Conservation (phyloP, 2,797 vertebrate species). For the Esox masquinongy region DNA sequence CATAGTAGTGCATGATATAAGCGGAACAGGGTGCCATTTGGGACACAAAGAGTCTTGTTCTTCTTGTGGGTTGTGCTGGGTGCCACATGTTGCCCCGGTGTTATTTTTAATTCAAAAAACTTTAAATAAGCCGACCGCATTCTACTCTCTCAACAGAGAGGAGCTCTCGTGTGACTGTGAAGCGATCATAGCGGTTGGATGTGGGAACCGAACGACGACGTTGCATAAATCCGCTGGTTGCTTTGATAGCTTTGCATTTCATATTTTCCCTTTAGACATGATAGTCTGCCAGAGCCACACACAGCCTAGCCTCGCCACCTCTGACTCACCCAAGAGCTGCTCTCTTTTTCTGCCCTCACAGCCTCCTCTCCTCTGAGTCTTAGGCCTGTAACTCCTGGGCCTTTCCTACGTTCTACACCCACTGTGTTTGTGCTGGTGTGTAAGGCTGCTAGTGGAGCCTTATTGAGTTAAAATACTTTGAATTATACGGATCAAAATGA, state of each 20-base stretch:
- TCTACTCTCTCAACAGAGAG: conserved; percentile 24
- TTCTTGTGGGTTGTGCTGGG: conserved; percentile 42
- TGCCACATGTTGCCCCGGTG: conserved; percentile 60
- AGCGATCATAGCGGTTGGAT: conserved; percentile 37
- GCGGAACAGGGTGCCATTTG: background rate
- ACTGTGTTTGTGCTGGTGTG: background rate
- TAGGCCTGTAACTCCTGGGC: background rate
- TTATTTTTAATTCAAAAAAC: conserved; percentile 51
- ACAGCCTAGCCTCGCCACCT: background rate
- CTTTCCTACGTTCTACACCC: background rate
- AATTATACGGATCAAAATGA: background rate
- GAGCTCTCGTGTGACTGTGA: conserved; percentile 36
- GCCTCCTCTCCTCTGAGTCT: background rate
- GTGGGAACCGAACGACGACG: conserved; percentile 28
- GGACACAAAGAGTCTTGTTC: conserved; percentile 29
- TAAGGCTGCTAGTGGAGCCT: background rate
- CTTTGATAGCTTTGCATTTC: background rate
- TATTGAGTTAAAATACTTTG: background rate
- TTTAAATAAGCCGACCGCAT: conserved; percentile 48
- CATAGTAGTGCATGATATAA: background rate
- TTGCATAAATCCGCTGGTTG: conserved; percentile 22
- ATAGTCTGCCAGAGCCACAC: conserved; percentile 1
- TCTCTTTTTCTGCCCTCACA: background rate
- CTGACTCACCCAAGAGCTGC: background rate
- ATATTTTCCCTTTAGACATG: conserved; percentile 19